Conservation (phyloP, 2,113 vertebrate genomes). For the Agelaius phoeniceus region DNA sequence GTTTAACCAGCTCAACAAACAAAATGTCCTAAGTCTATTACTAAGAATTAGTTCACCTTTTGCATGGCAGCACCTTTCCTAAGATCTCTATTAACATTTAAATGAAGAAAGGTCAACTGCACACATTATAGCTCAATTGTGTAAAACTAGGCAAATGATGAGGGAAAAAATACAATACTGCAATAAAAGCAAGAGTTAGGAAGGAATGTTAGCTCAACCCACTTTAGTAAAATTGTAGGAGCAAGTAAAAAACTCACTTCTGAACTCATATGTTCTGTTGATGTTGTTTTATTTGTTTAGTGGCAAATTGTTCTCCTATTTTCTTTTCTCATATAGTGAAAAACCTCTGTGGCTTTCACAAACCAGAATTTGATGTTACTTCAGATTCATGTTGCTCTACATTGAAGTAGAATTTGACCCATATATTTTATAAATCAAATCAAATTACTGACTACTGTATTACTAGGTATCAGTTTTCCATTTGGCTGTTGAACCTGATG, state of each 20-base stretch:
- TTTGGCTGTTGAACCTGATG: background rate
- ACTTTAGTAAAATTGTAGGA: background rate
- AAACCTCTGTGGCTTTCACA: background rate
- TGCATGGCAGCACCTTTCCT: background rate
- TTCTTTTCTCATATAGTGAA: background rate
- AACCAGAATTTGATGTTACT: background rate
- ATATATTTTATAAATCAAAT: background rate
- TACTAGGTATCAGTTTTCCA: background rate
- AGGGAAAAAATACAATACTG: background rate
- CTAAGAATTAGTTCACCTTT: constrained; percentile 15
- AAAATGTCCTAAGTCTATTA: constrained; percentile 24
- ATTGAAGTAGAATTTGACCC: background rate
- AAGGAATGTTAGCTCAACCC: background rate
- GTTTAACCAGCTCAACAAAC: constrained; percentile 43
- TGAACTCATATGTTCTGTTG: background rate
- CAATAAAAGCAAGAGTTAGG: background rate
- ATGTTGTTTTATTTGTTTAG: background rate
- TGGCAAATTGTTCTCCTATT: background rate
- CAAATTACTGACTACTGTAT: background rate
- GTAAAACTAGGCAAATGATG: background rate
- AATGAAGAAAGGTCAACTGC: constrained; percentile 52
- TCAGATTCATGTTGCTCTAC: background rate
- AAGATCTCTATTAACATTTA: constrained; percentile 64
- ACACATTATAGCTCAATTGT: background rate
- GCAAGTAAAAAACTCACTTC: background rate